Evolutionary conservation across 2,797 vertebrate genomes (phyloP).

Genomic region (Melanotaenia trifasciata): DNA sequence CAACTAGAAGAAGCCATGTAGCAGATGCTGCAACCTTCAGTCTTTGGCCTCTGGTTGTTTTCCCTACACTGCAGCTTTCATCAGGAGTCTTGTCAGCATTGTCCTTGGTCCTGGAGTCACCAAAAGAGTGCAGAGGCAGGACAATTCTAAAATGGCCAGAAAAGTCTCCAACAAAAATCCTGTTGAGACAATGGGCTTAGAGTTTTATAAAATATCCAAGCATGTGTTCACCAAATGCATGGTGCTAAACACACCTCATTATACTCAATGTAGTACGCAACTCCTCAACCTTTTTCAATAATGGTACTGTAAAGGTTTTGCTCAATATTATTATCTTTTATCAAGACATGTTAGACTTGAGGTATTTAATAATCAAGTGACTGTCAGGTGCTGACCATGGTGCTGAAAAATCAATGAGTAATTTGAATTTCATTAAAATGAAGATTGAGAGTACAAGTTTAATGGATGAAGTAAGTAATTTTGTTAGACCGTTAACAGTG

Average conservation of each 20-base stretch:
- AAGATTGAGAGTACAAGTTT: background rate
- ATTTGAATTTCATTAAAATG: conserved; percentile 1
- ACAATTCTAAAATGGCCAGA: background rate
- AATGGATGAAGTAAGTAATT: background rate
- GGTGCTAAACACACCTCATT: background rate
- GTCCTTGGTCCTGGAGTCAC: background rate
- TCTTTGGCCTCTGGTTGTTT: conserved; percentile 1
- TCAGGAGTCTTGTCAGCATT: background rate
- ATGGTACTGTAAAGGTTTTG: background rate
- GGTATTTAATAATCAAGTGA: background rate
- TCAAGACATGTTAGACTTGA: background rate
- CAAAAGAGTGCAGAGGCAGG: background rate
- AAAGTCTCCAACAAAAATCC: background rate
- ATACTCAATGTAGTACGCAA: background rate
- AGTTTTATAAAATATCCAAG: background rate
- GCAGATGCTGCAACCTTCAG: background rate
- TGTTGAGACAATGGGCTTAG: background rate
- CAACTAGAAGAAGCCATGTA: background rate
- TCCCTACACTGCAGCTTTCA: background rate
- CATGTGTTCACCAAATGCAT: background rate
- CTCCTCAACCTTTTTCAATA: background rate
- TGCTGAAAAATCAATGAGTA: background rate
- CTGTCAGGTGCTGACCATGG: background rate
- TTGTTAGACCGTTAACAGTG: background rate
- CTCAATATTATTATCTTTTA: background rate